Evolutionary conservation across 2,888 invertebrate species (phyloP), one percentile per base, ranked within the genome.

Genomic region (Phoenoteleia sp.): DNA sequence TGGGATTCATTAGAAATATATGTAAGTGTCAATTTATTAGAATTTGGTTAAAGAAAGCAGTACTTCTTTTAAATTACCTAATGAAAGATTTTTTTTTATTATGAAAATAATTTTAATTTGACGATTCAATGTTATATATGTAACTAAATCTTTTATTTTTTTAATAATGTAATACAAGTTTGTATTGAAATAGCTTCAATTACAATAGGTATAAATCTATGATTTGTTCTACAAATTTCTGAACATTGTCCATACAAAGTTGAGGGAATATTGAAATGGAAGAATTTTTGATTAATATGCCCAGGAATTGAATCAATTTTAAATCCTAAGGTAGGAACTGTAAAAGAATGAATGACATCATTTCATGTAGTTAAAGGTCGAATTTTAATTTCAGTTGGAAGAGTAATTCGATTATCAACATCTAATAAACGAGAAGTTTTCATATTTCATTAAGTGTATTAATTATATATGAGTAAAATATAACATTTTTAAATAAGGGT

Each of bases 221-320:
- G 97, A 92, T 97, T 97, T 69, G 96, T 95, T 0, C 97, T 97
- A 94, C 97, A 97, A 94, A 97, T 97, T 95, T 97, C 97, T 88
- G 97, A 97, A 92, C 97, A 97, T 95, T 97, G 96, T 0, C 97
- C 96, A 94, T 94, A 97, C 94, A 95, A 96, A 92, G 96, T 89
- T 52, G 96, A 96, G 0, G 96, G 94, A 1, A 95, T 95, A 87
- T 95, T 96, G 89, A 95, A 94, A 89, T 94, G 94, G 92, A 96
- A 42, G 9, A 5, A 95, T 91, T 94, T 94, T 96, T 96, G 96
- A 89, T 96, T 96, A 92, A 96, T 88, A 47, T 96, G 96, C 0
- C 96, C 96, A 0, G 96, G 96, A 0, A 95, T 95, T 19, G 95
- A 95, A 94, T 96, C 96, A 87, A 96, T 94, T 94, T 96, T 96